phyloP scores from a whole-genome alignment of 2,797 vertebrate genomes.

The Clangula hyemalis region DNA sequence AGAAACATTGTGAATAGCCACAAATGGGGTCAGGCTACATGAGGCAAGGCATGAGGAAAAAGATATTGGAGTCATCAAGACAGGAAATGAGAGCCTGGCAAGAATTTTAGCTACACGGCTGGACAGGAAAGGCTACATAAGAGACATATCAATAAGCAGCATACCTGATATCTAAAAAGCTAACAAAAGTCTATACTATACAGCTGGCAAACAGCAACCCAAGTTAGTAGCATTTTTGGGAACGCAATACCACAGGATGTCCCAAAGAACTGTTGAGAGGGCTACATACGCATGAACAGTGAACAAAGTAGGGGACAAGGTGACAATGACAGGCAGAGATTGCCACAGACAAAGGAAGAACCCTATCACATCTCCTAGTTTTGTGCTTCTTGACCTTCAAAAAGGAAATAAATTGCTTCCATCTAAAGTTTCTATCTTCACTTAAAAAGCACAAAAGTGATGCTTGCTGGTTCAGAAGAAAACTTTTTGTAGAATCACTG shows the following conservation, averaged over 20 bases:
- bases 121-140: background rate
- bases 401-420: background rate
- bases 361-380: background rate
- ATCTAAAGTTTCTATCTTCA: background rate
- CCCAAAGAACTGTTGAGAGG: background rate
- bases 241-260: fast-evolving
- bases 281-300: background rate
- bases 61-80: background rate
- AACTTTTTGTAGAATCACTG: background rate
- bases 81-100: background rate
- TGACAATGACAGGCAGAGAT: background rate
- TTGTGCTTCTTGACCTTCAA: background rate
- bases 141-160: background rate
- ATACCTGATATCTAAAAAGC: fast-evolving
- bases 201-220: background rate
- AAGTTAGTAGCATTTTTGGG: background rate
- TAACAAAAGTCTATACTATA: background rate
- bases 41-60: background rate
- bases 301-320: background rate
- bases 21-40: background rate
- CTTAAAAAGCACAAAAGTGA: background rate
- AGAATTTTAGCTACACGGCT: background rate
- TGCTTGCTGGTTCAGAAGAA: background rate
- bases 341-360: background rate
- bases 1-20: background rate